Evolutionary conservation across 2,888 invertebrate species (phyloP), one percentile per base, ranked within the genome.

Genomic region (Apeira syringaria): DNA sequence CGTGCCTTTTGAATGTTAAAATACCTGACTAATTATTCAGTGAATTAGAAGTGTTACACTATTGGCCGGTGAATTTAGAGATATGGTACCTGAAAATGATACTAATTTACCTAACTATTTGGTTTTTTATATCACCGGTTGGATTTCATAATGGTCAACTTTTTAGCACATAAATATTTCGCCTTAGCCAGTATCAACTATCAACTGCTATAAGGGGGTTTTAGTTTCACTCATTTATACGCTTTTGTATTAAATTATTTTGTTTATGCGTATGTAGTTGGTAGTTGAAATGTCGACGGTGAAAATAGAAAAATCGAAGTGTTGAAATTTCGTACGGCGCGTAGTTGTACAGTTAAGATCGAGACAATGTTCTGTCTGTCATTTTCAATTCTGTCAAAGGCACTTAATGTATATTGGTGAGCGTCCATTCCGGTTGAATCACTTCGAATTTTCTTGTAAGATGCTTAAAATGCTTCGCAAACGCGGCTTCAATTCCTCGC

Each of bases 401-500:
- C 11, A 8, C 9, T 12, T 11, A 13, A 30, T 18, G 5, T 4
- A 2, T 2, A n/a, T 3, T 5, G 4, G 10, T 20, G 10, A n/a
- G 11, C 10, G 10, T 33, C 10, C 25, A 27, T 7, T 33, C 2
- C 11, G 7, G 5, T 32, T 5, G 9, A 13, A 25, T 59, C 69
- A 77, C 79, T 83, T 83, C 76, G 80, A 82, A 51, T 75, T 83
- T 79, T 78, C 79, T 80, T 65, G 58, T 51, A 61, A 46, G 67
- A 77, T 64, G 85, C 84, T 85, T 81, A 72, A 74, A 83, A 80
- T 76, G 86, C 88, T 86, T 86, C 79, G 80, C 85, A 80, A 73
- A 76, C 71, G 81, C 86, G 86, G 84, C 87, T 84, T 81, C 80
- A 74, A 76, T 74, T 75, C 85, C 86, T 81, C 77, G 88, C 88